Conservation (phyloP, 1,140 invertebrate genomes). For the Theocolax elegans region DNA sequence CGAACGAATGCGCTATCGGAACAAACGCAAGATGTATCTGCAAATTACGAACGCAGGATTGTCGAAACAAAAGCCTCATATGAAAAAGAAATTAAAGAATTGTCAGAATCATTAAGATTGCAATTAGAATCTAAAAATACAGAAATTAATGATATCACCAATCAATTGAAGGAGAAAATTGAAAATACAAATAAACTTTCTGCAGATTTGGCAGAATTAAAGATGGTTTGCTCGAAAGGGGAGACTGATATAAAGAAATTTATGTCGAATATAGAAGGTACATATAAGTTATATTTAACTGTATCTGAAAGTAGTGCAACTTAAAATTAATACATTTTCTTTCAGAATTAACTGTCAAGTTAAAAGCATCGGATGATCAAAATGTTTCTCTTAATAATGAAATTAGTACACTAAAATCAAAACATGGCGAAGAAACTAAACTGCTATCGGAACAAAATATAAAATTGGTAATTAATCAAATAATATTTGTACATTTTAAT, state of each 20-base stretch:
- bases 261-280: constrained; percentile 53
- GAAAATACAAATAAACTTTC: constrained; percentile 66
- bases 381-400: constrained; percentile 46
- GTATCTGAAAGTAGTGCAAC: background rate
- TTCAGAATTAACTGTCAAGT: constrained; percentile 48
- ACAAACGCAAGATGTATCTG: constrained; percentile 51
- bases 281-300: constrained; percentile 15
- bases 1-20: constrained; percentile 55
- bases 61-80: constrained; percentile 61
- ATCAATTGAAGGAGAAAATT: constrained; percentile 62
- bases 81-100: constrained; percentile 65
- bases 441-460: constrained; percentile 49
- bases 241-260: constrained; percentile 51
- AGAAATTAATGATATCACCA: constrained; percentile 59
- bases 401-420: constrained; percentile 42
- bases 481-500: background rate
- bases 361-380: constrained; percentile 45
- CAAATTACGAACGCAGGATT: constrained; percentile 45
- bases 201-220: constrained; percentile 55
- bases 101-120: constrained; percentile 60
- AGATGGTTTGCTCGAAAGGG: constrained; percentile 46
- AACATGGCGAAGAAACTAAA: constrained; percentile 41
- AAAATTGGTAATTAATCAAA: constrained; percentile 50
- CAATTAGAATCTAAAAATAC: constrained; percentile 67
- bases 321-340: constrained; percentile 20